These are phyloP conservation scores for Frankliniella intonsa DNA, from an alignment of 2,888 invertebrate species.

Conservation along the genomic window DNA sequence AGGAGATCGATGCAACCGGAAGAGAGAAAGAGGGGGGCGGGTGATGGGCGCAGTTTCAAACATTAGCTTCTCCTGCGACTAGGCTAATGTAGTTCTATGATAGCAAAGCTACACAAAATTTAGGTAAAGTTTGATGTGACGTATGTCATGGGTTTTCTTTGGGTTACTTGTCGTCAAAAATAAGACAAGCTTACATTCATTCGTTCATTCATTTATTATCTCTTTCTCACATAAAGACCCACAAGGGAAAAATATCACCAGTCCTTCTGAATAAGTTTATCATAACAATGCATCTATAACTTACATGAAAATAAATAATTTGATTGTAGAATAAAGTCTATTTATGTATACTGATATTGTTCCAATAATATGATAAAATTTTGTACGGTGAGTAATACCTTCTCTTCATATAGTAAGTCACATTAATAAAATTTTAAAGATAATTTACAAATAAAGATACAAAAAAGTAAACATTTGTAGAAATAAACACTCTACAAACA, in stretches of 20 bases:
- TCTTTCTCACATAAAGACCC: background rate
- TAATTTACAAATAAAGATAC: background rate
- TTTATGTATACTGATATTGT: slow-evolving; percentile 2
- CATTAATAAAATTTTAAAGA: background rate
- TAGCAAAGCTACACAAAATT: background rate
- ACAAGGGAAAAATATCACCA: background rate
- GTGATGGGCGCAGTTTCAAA: background rate
- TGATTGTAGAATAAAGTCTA: background rate
- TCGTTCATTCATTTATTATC: background rate
- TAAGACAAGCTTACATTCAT: background rate
- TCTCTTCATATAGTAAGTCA: background rate
- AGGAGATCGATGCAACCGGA: background rate
- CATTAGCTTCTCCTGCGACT: background rate
- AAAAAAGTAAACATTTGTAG: background rate
- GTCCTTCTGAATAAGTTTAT: background rate
- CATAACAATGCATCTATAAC: background rate
- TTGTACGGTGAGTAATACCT: slow-evolving; percentile 14
- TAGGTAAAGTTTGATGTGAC: background rate
- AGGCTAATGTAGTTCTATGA: background rate
- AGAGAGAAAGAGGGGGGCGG: background rate
- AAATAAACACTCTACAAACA: background rate
- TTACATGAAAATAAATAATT: slow-evolving; percentile 24
- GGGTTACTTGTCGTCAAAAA: background rate
- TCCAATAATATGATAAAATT: slow-evolving; percentile 6
- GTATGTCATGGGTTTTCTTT: background rate